Percentiles rank a stretch among this genome's conserved stretches.
phyloP scores from a whole-genome alignment of 2,888 invertebrate species.

The Andrena haemorrhoa region DNA sequence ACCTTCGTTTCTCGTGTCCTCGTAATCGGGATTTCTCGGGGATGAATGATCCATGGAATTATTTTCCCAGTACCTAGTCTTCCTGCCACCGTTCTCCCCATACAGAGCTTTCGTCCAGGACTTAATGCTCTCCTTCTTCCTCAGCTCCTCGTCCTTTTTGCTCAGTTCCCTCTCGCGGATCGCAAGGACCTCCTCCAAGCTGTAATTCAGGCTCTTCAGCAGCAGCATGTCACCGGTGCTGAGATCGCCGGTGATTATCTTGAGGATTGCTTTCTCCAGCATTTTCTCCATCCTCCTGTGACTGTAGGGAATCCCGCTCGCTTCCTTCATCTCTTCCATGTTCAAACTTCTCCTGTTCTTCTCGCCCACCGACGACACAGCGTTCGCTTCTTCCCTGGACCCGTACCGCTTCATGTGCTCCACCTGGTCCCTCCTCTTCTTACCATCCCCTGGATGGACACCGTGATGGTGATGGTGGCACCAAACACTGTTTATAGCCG shows the following conservation, averaged over 20 bases:
- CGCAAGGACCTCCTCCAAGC: constrained; percentile 78
- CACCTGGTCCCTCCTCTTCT: constrained; percentile 51
- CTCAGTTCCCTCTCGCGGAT: constrained; percentile 78
- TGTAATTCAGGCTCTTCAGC: constrained; percentile 81
- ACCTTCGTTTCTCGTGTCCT: constrained; percentile 22
- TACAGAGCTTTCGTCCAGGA: constrained; percentile 45
- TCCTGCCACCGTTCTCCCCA: constrained; percentile 44
- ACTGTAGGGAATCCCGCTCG: constrained; percentile 72
- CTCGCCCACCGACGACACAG: constrained; percentile 31
- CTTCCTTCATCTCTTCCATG: constrained; percentile 36
- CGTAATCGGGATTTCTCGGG: constrained; percentile 34
- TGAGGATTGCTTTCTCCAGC: constrained; percentile 81
- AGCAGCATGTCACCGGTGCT: constrained; percentile 78
- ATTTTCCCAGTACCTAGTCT: constrained; percentile 44
- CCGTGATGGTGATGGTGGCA: constrained; percentile 63
- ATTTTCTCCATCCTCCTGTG: constrained; percentile 79
- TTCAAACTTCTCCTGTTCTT: constrained; percentile 38
- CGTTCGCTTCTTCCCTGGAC: constrained; percentile 48
- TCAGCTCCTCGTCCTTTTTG: constrained; percentile 69
- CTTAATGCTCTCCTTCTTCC: constrained; percentile 47
- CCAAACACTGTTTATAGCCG: constrained; percentile 42
- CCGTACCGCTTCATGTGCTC: constrained; percentile 47
- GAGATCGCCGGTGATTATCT: constrained; percentile 82
- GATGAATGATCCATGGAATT: constrained; percentile 52
- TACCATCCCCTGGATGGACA: constrained; percentile 39